A percentile compares a stretch with the other conserved stretches of the same genome.
These are phyloP conservation scores for Parapsyche elsis DNA, from an alignment of 1,140 invertebrate genomes.

Conservation along the genomic window DNA sequence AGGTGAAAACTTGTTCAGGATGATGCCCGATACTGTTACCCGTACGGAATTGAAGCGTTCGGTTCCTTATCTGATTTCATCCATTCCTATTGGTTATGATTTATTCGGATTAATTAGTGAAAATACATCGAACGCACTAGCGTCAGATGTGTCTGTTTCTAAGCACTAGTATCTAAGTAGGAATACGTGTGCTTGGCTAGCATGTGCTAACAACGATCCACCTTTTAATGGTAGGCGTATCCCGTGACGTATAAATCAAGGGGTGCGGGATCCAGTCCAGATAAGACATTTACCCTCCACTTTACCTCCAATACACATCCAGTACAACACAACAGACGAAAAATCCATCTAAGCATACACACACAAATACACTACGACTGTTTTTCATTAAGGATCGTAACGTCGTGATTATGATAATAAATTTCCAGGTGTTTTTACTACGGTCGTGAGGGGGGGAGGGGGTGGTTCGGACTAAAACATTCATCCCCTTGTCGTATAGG, in stretches of 20 bases:
- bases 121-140: not conserved
- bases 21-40: no score
- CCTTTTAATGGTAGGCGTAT: slow-evolving; percentile 36
- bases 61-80: not conserved
- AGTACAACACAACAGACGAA: not conserved
- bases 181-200: not conserved
- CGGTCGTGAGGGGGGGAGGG: no score
- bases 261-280: slow-evolving; percentile 5
- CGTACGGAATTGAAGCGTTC: not conserved
- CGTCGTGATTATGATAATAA: slow-evolving; percentile 1
- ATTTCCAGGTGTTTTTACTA: slow-evolving; percentile 24
- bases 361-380: not conserved
- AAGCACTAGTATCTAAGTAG: not conserved
- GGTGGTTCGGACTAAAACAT: not conserved
- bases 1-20: no score
- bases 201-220: slow-evolving; percentile 29
- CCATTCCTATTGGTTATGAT: no score
- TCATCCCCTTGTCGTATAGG: slow-evolving; percentile 11
- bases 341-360: not conserved
- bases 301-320: not conserved
- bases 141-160: not conserved
- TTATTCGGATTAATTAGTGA: not conserved
- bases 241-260: slow-evolving; percentile 27
- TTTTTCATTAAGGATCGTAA: not conserved
- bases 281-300: slow-evolving; percentile 24